phyloP scores from a whole-genome alignment of 2,888 invertebrate species.

The Drosophila robusta region DNA sequence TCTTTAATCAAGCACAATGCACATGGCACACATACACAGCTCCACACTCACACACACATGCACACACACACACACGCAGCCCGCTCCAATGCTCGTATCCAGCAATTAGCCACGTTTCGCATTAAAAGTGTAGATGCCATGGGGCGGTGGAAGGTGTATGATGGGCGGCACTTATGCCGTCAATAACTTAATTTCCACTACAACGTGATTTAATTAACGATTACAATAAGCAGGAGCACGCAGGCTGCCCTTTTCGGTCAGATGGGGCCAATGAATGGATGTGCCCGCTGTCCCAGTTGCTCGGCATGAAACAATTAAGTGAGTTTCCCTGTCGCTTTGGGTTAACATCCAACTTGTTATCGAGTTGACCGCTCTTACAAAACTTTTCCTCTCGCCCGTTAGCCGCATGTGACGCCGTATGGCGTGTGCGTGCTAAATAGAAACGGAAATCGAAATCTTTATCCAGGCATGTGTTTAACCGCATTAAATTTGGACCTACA shows the following conservation, averaged over 20 bases:
- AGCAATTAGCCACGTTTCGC: conserved; percentile 69
- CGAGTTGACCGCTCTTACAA: conserved; percentile 21
- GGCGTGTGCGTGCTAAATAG: conserved; percentile 22
- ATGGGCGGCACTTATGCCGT: conserved; percentile 57
- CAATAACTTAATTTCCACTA: conserved; percentile 77
- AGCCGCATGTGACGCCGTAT: not conserved
- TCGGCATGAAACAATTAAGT: conserved; percentile 63
- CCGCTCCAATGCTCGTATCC: not conserved
- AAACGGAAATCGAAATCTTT: conserved; percentile 14
- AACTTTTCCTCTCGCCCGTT: conserved; percentile 27
- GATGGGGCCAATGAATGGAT: not conserved
- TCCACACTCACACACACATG: not conserved
- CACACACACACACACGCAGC: conserved; percentile 5
- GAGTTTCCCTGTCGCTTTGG: conserved; percentile 61
- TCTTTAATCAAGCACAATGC: conserved; percentile 11
- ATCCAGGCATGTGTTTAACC: conserved; percentile 19
- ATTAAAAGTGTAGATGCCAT: conserved; percentile 6
- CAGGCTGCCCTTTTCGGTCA: conserved; percentile 1
- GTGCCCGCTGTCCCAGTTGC: not conserved
- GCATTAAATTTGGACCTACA: conserved; percentile 38
- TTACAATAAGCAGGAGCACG: conserved; percentile 44
- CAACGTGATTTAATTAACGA: conserved; percentile 80
- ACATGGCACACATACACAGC: conserved; percentile 15
- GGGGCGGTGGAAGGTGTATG: not conserved
- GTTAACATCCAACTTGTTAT: conserved; percentile 40